Evolutionary conservation across 2,888 invertebrate genomes (phyloP), one percentile per base, ranked within the genome.

Genomic region (Rhopalosiphum nymphaeae): DNA sequence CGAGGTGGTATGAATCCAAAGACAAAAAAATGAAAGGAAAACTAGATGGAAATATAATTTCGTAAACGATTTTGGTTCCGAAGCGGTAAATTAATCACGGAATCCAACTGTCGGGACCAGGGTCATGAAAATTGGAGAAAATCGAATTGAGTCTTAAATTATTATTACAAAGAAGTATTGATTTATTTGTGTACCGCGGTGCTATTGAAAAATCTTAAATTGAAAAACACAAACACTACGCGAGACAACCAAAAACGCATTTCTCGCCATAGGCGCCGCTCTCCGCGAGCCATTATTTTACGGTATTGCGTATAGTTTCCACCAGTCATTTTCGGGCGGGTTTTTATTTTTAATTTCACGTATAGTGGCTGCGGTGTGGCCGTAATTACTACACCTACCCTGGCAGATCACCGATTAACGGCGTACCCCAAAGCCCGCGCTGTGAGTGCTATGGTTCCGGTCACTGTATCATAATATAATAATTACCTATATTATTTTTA

Each of bases 121-220:
- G 7, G n/a, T 36, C 21, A 4, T 16, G 78, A 36, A 36, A 78
- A 36, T 78, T 25, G 9, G 21, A 21, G 0, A 21, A 78, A 78
- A 78, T 36, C 36, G 36, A 78, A 36, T 21, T 21, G 7, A 78
- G 16, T 67, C 7, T 78, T 42, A 36, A 36, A 78, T 78, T 36
- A 29, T 29, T 21, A 42, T 29, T 49, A 78, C 11, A 36, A 49
- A 67, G 21, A 49, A 36, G 5, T 49, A 90, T 78, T 90, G 36
- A 90, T 67, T 90, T 78, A 67, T 67, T 36, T 49, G 25, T 3
- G 7, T 2, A 36, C 36, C 29, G 3, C 16, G 42, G 16, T 25
- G 16, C 29, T 84, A 21, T 91, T 84, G 91, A 56, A 91, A 26
- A 56, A 84, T 91, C 91, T 91, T 9, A 56, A 53, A 84, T 84